phyloP scores from a whole-genome alignment of 2,113 vertebrate genomes.

The Neopipo cinnamomea region DNA sequence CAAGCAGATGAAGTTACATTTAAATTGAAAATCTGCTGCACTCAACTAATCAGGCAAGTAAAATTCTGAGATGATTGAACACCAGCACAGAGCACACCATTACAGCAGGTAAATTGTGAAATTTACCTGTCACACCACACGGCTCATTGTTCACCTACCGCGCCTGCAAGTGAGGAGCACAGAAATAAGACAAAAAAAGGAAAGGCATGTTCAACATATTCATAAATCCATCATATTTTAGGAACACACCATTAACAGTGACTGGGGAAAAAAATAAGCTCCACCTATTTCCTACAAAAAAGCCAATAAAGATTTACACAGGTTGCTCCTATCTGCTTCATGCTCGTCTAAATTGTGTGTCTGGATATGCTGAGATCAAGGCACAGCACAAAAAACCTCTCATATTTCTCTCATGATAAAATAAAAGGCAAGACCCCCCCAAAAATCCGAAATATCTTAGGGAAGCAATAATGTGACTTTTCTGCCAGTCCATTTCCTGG shows the following conservation, averaged over 20 bases:
- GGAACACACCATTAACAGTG: slow-evolving; percentile 60
- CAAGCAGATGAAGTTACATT: slow-evolving; percentile 83
- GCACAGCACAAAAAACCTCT: not conserved
- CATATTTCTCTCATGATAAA: not conserved
- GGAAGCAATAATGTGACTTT: not conserved
- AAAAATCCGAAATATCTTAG: not conserved
- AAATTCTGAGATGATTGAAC: slow-evolving; percentile 72
- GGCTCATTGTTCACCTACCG: slow-evolving; percentile 67
- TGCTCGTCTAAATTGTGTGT: not conserved
- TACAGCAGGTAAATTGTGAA: slow-evolving; percentile 74
- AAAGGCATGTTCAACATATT: slow-evolving; percentile 66
- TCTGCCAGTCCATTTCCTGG: not conserved
- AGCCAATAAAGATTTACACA: slow-evolving; percentile 44
- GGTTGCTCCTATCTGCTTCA: slow-evolving; percentile 28
- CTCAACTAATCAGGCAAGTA: slow-evolving; percentile 78
- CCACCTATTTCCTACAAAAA: slow-evolving; percentile 23
- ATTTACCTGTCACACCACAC: slow-evolving; percentile 77
- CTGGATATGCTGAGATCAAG: slow-evolving; percentile 1
- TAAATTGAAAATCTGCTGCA: slow-evolving; percentile 85
- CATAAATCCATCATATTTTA: slow-evolving; percentile 70
- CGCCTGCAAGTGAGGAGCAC: slow-evolving; percentile 63
- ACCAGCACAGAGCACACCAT: slow-evolving; percentile 60
- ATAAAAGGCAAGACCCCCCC: not conserved
- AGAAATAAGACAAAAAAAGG: slow-evolving; percentile 72
- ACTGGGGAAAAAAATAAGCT: slow-evolving; percentile 13